Evolutionary conservation across 2,888 invertebrate species (phyloP).

Genomic region (Cephus pygmeus): DNA sequence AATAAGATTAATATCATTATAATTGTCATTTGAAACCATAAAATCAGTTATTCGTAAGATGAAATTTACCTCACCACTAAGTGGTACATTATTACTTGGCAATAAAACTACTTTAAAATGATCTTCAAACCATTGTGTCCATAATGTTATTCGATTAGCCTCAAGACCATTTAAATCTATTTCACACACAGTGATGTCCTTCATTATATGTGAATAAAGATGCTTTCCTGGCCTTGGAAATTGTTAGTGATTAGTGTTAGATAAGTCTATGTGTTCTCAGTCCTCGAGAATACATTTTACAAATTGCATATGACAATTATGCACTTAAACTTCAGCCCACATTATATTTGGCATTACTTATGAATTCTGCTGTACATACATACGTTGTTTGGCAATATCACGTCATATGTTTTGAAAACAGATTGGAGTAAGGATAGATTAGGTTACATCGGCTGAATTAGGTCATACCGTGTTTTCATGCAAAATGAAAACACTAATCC

Average conservation of each 20-base stretch:
- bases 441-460: neutral
- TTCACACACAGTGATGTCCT: neutral
- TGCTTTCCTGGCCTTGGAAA: neutral
- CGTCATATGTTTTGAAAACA: neutral
- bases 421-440: neutral
- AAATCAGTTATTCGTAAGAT: neutral
- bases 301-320: neutral
- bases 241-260: neutral
- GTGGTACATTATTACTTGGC: neutral
- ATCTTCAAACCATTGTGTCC: neutral
- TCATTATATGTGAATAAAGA: neutral
- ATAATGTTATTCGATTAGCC: neutral
- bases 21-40: neutral
- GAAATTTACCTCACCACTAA: neutral
- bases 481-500: neutral
- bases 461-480: neutral
- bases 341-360: neutral
- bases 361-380: neutral
- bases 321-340: neutral
- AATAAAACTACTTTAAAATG: neutral
- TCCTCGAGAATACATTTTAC: neutral
- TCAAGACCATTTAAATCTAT: neutral
- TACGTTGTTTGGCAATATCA: neutral
- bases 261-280: neutral
- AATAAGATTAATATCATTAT: neutral